Percentiles rank a stretch among this genome's conserved stretches.
phyloP scores from a whole-genome alignment of 2,797 vertebrate species.

The Coracias cyanogaster region DNA sequence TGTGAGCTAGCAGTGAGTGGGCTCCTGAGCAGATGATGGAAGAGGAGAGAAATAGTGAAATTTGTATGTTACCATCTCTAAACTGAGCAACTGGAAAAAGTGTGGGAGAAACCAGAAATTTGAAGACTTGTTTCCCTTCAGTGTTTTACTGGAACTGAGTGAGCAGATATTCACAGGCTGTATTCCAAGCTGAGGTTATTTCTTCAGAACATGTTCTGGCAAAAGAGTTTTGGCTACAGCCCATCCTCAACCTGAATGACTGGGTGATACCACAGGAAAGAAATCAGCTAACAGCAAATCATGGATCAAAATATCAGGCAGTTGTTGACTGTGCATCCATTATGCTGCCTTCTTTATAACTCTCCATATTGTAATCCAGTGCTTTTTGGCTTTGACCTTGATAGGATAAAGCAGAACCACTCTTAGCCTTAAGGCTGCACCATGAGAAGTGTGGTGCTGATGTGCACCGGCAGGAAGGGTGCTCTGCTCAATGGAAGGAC shows the following conservation, averaged over 20 bases:
- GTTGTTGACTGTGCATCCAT: neutral
- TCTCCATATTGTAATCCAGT: neutral
- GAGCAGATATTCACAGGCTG: neutral
- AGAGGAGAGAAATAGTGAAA: neutral
- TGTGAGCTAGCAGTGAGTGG: neutral
- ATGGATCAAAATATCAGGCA: neutral
- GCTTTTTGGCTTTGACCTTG: neutral
- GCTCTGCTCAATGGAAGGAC: neutral
- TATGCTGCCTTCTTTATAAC: neutral
- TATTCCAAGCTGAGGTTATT: neutral
- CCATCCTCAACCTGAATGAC: neutral
- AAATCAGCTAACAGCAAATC: constrained; percentile 15
- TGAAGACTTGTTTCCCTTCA: neutral
- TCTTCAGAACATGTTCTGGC: constrained; percentile 17
- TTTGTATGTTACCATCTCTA: neutral
- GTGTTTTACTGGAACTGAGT: neutral
- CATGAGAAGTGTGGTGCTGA: neutral
- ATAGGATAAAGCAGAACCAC: neutral
- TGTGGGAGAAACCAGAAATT: neutral
- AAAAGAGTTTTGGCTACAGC: neutral
- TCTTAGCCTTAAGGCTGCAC: neutral
- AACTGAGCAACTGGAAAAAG: neutral
- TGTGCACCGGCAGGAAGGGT: neutral
- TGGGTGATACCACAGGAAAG: constrained; percentile 18
- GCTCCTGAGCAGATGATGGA: neutral